phyloP scores from a whole-genome alignment of 23 tunicate species.

The Pegea sp. region DNA sequence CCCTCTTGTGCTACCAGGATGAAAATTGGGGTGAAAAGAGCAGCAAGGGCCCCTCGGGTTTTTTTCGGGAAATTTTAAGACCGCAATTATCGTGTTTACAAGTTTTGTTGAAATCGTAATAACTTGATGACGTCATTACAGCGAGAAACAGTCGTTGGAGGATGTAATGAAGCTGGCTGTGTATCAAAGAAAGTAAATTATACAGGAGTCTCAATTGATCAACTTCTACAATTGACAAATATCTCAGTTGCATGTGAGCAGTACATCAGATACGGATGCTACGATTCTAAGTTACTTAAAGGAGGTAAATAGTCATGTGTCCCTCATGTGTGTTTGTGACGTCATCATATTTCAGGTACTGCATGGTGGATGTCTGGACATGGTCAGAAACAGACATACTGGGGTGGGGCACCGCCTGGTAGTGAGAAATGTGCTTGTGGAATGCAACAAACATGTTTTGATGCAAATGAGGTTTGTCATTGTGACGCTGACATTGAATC shows the following conservation, averaged over 20 bases:
- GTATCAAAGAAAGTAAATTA: slow-evolving; percentile 26
- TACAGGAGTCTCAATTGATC: slow-evolving; percentile 42
- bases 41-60: no score
- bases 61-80: no score
- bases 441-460: slow-evolving; percentile 21
- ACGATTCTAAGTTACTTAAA: slow-evolving; percentile 79
- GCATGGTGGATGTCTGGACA: slow-evolving; percentile 94
- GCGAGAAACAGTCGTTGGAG: slow-evolving; percentile 28
- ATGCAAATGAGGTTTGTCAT: slow-evolving; percentile 49
- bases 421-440: slow-evolving; percentile 90
- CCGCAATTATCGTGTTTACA: no score
- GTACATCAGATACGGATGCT: slow-evolving; percentile 76
- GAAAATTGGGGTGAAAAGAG: not conserved
- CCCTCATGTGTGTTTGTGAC: not conserved
- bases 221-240: slow-evolving; percentile 41
- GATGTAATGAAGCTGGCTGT: slow-evolving; percentile 77
- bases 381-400: slow-evolving; percentile 38
- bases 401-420: slow-evolving; percentile 90
- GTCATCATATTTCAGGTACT: slow-evolving; percentile 19
- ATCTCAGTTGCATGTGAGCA: slow-evolving; percentile 85
- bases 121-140: not conserved
- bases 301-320: slow-evolving; percentile 16
- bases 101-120: not conserved
- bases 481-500: slow-evolving; percentile 87
- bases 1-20: not conserved